Evolutionary conservation across 2,113 vertebrate species (phyloP).

Genomic region (Balaenoptera acutorostrata): DNA sequence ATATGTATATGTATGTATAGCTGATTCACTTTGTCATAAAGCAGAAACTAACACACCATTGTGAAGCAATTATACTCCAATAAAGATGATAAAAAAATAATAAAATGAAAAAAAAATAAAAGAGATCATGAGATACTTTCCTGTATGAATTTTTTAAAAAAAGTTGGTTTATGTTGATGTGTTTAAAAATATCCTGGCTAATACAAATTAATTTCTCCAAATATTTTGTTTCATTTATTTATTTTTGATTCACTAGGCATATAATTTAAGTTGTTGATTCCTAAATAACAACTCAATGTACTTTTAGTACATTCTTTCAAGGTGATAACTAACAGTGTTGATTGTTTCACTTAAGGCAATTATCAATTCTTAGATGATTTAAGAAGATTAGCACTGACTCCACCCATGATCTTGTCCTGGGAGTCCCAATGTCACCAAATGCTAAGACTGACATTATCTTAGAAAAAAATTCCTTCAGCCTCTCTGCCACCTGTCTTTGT

Average conservation of each 20-base stretch:
- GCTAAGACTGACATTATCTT: neutral
- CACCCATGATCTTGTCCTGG: neutral
- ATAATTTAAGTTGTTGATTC: neutral
- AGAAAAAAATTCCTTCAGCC: neutral
- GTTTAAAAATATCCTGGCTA: neutral
- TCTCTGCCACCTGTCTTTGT: constrained; percentile 39
- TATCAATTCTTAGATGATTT: neutral
- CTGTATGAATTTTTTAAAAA: neutral
- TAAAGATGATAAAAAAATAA: too few species aligned
- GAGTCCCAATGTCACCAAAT: neutral
- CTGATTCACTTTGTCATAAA: too few species aligned
- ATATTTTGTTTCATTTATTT: neutral
- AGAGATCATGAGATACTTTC: neutral
- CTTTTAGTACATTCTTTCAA: neutral
- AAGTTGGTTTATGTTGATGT: neutral
- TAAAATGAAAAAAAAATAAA: neutral
- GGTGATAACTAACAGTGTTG: neutral
- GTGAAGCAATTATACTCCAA: too few species aligned
- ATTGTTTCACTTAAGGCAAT: neutral
- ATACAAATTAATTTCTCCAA: neutral
- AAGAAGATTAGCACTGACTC: neutral
- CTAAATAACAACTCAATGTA: neutral
- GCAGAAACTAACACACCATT: too few species aligned
- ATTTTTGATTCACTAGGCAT: neutral
- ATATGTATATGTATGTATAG: too few species aligned